Base-by-base conservation (phyloP, 2,888 invertebrate genomes). In the Epirrhoe tristata region DNA sequence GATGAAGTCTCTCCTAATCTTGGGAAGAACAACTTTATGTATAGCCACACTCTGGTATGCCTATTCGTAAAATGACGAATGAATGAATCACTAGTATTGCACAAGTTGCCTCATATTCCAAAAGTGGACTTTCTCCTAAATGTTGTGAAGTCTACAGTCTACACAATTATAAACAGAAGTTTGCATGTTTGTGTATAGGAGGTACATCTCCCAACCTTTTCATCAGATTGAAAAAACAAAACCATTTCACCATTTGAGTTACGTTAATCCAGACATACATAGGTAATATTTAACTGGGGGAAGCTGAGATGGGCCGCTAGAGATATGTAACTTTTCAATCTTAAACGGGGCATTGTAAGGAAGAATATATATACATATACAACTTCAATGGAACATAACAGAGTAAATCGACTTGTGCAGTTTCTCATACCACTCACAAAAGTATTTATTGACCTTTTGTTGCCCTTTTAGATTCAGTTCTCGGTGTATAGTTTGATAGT, bases 371-470 rank as follows among this genome's bases (percentile, higher is more conserved):
- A n/a, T n/a, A n/a, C n/a, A n/a, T n/a, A n/a, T n/a, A 39, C 7
- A 34, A 46, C 32, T 53, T 36, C n/a, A 14, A 36, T 17, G 46
- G 14, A 50, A 39, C 31, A 56, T 8, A 62, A 56, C 10, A 62
- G 24, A 62, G 24, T 14, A n/a, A 34, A 48, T 60, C 55, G 34
- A 34, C 12, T 46, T 14, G 48, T 36, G 6, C 54, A 50, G 48
- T 50, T 62, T 62, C 55, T 62, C 36, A 16, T 43, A 36, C 10
- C 50, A 54, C 6, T 34, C 16, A 52, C 60, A 52, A 54, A 64
- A 58, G 58, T 53, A 51, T 57, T 58, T 61, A 31, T 58, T 66
- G 61, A 62, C 61, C 63, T 65, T 68, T 66, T 58, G 46, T 62
- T 69, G 58, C 59, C 52, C 50, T 71, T 63, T 71, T 58, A 31